Evolutionary conservation across 2,113 vertebrate genomes (phyloP).

Genomic region (Uria lomvia): DNA sequence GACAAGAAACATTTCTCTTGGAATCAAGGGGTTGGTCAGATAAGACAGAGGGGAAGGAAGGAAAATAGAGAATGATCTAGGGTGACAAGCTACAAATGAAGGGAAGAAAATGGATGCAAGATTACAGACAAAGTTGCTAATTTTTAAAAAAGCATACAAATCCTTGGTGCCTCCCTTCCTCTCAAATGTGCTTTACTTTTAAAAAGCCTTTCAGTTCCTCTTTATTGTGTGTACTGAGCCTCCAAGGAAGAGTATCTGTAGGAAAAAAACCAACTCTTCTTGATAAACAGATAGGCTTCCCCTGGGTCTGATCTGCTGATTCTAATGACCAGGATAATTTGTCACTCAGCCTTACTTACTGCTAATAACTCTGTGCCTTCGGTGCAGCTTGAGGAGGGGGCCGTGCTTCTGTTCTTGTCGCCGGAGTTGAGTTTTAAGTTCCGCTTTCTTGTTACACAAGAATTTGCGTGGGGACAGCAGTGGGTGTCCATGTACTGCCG

Average conservation of each 20-base stretch:
- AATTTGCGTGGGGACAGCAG: neutral
- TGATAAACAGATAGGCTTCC: neutral
- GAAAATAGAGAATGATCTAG: neutral
- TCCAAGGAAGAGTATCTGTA: neutral
- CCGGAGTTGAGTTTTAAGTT: neutral
- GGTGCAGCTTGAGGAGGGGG: neutral
- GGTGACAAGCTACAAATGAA: neutral
- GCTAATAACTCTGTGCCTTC: neutral
- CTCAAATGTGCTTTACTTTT: neutral
- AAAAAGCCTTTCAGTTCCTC: neutral
- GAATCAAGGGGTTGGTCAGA: neutral
- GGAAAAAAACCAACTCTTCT: neutral
- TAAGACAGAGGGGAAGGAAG: neutral
- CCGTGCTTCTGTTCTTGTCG: neutral
- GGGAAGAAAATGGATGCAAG: neutral
- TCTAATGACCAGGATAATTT: conserved; percentile 24
- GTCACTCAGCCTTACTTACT: neutral
- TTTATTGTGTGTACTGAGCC: neutral
- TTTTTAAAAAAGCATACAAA: neutral
- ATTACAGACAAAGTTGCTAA: neutral
- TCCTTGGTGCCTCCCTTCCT: neutral
- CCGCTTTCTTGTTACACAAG: neutral
- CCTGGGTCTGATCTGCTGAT: neutral
- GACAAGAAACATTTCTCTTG: neutral
- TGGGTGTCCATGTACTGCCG: fast-evolving